Conservation (phyloP, 1,140 invertebrate genomes). For the Listronotus oregonensis region DNA sequence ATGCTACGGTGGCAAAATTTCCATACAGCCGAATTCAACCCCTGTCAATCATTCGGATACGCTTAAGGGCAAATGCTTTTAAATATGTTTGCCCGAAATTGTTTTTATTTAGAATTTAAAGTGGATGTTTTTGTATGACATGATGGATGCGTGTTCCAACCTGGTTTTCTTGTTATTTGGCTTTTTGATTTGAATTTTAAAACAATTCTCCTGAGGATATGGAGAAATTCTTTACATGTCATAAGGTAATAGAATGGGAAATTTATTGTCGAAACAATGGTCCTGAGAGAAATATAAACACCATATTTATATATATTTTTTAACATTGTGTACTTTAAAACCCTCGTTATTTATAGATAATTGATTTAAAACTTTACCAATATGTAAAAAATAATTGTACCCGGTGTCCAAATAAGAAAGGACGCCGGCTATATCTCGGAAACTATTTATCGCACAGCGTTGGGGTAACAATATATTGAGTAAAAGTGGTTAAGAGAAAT, state of each 20-base stretch:
- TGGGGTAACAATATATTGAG: no score
- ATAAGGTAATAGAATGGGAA: not conserved
- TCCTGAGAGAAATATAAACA: no score
- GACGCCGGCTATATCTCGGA: no score
- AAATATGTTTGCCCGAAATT: slow-evolving; percentile 54
- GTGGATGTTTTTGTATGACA: slow-evolving; percentile 50
- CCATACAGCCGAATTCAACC: slow-evolving; percentile 34
- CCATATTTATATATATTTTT: no score
- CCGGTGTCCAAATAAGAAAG: no score
- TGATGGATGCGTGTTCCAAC: slow-evolving; percentile 50
- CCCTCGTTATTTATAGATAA: no score
- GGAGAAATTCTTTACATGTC: slow-evolving; percentile 11
- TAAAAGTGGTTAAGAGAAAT: no score
- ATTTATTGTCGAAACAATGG: slow-evolving; percentile 10
- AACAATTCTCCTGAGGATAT: slow-evolving; percentile 37
- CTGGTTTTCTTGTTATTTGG: slow-evolving; percentile 50
- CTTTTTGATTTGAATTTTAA: slow-evolving; percentile 50
- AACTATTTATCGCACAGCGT: no score
- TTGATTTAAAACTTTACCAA: no score
- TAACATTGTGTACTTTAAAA: no score
- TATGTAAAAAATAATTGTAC: no score
- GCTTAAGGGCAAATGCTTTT: slow-evolving; percentile 50
- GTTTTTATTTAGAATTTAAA: slow-evolving; percentile 54
- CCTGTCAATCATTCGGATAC: slow-evolving; percentile 41
- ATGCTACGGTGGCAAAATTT: slow-evolving; percentile 31